These are phyloP conservation scores for Aotus griseimembra DNA, from an alignment of 2,797 vertebrate genomes.

Conservation along the genomic window DNA sequence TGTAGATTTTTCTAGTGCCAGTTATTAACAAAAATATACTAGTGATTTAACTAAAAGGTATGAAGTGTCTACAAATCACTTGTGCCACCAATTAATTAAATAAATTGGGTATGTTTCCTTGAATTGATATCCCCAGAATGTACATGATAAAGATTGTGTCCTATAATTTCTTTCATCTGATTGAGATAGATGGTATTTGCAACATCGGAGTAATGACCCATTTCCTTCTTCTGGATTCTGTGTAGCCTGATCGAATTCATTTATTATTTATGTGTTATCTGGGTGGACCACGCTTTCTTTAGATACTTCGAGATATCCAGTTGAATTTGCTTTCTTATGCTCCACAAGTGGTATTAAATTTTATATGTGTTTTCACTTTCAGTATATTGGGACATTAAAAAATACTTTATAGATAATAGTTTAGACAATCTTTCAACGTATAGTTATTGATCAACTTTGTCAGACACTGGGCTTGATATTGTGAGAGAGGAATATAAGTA, in stretches of 20 bases:
- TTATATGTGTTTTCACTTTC: slow-evolving; percentile 19
- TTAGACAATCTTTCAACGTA: background rate
- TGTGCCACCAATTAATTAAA: background rate
- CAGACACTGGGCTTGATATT: background rate
- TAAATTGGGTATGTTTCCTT: background rate
- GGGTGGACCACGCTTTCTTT: background rate
- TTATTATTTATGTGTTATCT: background rate
- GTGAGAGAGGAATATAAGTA: background rate
- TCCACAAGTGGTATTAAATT: slow-evolving; percentile 29
- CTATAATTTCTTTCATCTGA: background rate
- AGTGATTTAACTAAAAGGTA: background rate
- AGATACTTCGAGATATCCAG: background rate
- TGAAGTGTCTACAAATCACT: background rate
- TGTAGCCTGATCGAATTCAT: background rate
- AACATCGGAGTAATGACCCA: background rate
- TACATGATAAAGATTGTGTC: background rate
- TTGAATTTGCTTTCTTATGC: background rate
- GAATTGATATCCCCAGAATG: background rate
- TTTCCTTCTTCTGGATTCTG: background rate
- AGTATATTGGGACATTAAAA: slow-evolving; percentile 18
- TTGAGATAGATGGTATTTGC: background rate
- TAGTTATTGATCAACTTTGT: background rate
- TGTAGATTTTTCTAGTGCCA: background rate
- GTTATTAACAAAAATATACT: background rate
- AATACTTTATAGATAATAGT: background rate